phyloP scores from a whole-genome alignment of 1,140 invertebrate genomes.

The Brachionus angularis region DNA sequence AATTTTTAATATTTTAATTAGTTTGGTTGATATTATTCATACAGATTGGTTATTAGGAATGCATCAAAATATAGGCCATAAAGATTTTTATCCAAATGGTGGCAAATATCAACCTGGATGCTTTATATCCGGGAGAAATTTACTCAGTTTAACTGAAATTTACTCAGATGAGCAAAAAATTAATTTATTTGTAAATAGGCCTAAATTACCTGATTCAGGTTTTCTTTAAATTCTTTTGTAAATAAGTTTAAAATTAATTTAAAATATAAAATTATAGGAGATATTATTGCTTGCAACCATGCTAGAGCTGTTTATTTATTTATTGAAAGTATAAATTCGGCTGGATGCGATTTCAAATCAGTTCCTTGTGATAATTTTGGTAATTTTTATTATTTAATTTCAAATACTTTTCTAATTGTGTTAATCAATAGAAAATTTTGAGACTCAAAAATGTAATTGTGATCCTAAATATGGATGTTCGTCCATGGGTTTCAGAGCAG shows the following conservation, averaged over 20 bases:
- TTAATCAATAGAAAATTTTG: too few species aligned
- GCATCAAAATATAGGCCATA: constrained; percentile 62
- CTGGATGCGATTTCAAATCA: not conserved
- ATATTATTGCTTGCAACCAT: not conserved
- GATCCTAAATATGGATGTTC: too few species aligned
- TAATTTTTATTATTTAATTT: not conserved
- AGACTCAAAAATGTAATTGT: too few species aligned
- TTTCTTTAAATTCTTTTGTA: too few species aligned
- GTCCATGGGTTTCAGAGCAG: too few species aligned
- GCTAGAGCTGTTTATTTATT: not conserved
- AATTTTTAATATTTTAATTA: not conserved
- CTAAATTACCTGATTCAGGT: not conserved
- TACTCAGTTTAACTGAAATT: not conserved
- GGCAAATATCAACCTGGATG: constrained; percentile 60
- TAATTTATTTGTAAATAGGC: not conserved
- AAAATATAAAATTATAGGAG: not conserved
- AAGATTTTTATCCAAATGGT: constrained; percentile 46
- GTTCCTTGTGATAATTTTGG: not conserved
- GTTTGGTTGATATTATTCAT: constrained; percentile 85
- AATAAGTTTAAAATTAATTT: not conserved
- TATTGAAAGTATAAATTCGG: not conserved
- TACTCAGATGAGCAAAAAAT: not conserved
- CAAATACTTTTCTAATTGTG: too few species aligned
- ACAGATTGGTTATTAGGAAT: constrained; percentile 68
- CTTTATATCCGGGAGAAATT: too few species aligned